Evolutionary conservation across 2,888 invertebrate genomes (phyloP).

Genomic region (Agrotis clavis): DNA sequence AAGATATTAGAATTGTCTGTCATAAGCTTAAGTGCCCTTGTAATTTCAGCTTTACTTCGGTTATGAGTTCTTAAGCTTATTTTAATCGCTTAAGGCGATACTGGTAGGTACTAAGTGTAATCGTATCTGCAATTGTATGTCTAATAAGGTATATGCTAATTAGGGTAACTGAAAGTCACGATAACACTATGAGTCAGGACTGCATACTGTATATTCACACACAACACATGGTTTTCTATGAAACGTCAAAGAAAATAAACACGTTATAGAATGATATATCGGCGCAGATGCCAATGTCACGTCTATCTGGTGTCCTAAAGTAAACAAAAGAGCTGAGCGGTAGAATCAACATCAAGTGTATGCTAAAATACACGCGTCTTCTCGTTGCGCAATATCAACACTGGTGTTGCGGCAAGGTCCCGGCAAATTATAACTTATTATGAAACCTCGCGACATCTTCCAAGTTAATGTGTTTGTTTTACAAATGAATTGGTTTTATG

Average conservation of each 20-base stretch:
- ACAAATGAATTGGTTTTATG: slow-evolving; percentile 55
- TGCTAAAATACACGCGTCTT: slow-evolving; percentile 60
- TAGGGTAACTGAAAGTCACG: slow-evolving; percentile 25
- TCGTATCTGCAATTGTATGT: slow-evolving; percentile 19
- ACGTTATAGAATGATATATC: slow-evolving; percentile 22
- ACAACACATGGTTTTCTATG: slow-evolving; percentile 38
- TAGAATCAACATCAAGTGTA: slow-evolving; percentile 58
- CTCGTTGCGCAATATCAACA: slow-evolving; percentile 61
- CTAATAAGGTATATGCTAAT: slow-evolving; percentile 20
- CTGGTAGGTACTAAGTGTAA: neutral
- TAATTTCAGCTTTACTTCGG: slow-evolving; percentile 36
- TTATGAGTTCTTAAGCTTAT: slow-evolving; percentile 21
- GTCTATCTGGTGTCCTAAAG: slow-evolving; percentile 49
- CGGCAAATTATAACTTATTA: slow-evolving; percentile 65
- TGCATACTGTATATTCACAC: slow-evolving; percentile 24
- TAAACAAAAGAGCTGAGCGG: slow-evolving; percentile 57
- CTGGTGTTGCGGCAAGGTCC: slow-evolving; percentile 64
- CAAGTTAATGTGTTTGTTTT: slow-evolving; percentile 61
- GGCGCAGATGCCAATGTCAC: slow-evolving; percentile 64
- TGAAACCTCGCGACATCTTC: slow-evolving; percentile 66
- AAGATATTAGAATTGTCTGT: slow-evolving; percentile 33
- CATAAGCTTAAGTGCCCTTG: slow-evolving; percentile 28
- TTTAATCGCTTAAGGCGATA: slow-evolving; percentile 28
- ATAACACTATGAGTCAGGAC: slow-evolving; percentile 34
- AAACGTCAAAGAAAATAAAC: slow-evolving; percentile 44